phyloP scores from a whole-genome alignment of 2,888 invertebrate species.

The Andrena praecox region DNA sequence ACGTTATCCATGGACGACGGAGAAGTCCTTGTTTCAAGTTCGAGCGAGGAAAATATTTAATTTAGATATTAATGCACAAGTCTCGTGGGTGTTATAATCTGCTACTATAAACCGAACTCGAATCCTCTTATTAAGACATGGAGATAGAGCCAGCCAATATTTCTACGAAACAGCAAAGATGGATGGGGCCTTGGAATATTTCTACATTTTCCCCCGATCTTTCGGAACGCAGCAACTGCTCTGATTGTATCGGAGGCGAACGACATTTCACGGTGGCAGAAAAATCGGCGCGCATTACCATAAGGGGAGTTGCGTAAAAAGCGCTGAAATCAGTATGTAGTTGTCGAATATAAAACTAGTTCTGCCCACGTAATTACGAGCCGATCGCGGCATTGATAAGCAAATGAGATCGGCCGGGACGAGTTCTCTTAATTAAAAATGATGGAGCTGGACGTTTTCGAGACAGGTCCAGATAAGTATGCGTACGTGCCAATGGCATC shows the following conservation, averaged over 20 bases:
- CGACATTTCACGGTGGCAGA: slow-evolving; percentile 22
- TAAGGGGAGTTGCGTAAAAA: slow-evolving; percentile 29
- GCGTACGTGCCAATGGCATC: slow-evolving; percentile 62
- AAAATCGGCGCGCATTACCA: slow-evolving; percentile 17
- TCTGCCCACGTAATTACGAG: slow-evolving; percentile 54
- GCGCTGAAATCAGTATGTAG: slow-evolving; percentile 40
- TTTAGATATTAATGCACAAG: too few species aligned
- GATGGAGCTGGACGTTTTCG: slow-evolving; percentile 58
- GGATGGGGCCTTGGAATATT: too few species aligned
- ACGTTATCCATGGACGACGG: too few species aligned
- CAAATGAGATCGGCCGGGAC: slow-evolving; percentile 63
- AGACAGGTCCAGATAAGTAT: slow-evolving; percentile 48
- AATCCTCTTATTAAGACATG: too few species aligned
- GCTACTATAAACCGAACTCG: too few species aligned
- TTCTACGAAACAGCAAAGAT: too few species aligned
- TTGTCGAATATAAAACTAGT: slow-evolving; percentile 48
- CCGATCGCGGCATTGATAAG: slow-evolving; percentile 62
- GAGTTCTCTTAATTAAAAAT: slow-evolving; percentile 74
- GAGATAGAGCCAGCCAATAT: too few species aligned
- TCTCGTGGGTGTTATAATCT: too few species aligned
- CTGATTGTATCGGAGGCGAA: neutral
- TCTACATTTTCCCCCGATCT: too few species aligned
- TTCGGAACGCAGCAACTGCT: too few species aligned
- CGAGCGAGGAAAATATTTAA: too few species aligned
- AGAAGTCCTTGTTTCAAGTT: too few species aligned